These are phyloP conservation scores for Sturnus vulgaris DNA, from an alignment of 2,113 vertebrate genomes.

Conservation along the genomic window DNA sequence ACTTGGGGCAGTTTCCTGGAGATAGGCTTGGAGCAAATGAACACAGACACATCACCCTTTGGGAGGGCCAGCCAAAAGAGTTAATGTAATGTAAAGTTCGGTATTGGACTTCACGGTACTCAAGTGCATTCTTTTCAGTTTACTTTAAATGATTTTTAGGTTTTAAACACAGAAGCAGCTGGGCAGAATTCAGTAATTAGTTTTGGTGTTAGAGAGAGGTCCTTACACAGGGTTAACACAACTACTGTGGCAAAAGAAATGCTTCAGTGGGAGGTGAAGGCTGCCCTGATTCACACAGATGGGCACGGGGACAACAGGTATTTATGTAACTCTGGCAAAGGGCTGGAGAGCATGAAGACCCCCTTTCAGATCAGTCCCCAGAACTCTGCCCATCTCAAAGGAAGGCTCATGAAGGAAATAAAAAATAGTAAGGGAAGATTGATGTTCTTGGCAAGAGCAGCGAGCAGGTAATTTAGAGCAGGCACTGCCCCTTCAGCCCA, in stretches of 20 bases:
- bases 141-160: neutral
- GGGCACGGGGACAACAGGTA: neutral
- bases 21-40: neutral
- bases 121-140: neutral
- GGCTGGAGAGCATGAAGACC: neutral
- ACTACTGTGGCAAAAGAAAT: neutral
- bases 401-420: neutral
- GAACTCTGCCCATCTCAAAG: neutral
- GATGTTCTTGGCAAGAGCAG: slow-evolving; percentile 51
- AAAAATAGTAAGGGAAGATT: neutral
- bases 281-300: neutral
- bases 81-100: neutral
- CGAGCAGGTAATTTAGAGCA: slow-evolving; percentile 57
- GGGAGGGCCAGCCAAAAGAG: neutral
- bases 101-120: neutral
- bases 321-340: neutral
- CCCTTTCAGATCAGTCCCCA: neutral
- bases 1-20: neutral
- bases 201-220: neutral
- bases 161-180: neutral
- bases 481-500: slow-evolving; percentile 46
- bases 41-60: accelerated
- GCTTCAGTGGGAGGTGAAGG: neutral
- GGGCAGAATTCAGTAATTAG: neutral
- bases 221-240: neutral